Evolutionary conservation across 2,113 vertebrate species (phyloP).

Genomic region (Saguinus midas): DNA sequence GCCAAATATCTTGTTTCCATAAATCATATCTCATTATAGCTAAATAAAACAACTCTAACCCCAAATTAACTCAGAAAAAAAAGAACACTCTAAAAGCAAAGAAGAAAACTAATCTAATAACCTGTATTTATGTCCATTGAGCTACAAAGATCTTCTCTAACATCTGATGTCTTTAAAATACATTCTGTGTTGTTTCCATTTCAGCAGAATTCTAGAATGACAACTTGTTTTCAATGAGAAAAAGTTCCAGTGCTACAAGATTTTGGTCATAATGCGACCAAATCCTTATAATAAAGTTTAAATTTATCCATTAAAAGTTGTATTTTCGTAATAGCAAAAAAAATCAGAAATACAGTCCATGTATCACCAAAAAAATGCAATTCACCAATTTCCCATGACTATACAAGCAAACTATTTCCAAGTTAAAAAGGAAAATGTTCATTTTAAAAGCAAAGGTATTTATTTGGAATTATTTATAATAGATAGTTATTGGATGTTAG

Average conservation of each 20-base stretch:
- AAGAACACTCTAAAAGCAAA: neutral
- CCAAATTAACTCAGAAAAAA: neutral
- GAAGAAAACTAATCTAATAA: neutral
- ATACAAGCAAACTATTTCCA: neutral
- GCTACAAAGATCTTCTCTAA: neutral
- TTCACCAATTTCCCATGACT: neutral
- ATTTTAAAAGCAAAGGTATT: conserved; percentile 29
- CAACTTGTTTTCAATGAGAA: neutral
- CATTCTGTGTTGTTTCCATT: conserved; percentile 25
- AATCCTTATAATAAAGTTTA: neutral
- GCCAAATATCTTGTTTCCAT: neutral
- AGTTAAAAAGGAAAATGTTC: neutral
- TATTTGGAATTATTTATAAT: conserved; percentile 15
- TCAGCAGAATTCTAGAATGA: neutral
- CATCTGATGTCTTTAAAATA: neutral
- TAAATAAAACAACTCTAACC: conserved; percentile 23
- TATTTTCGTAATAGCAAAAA: neutral
- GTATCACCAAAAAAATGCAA: neutral
- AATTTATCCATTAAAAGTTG: neutral
- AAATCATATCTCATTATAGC: neutral
- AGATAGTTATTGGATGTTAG: neutral
- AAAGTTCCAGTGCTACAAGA: neutral
- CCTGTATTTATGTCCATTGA: neutral
- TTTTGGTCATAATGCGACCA: conserved; percentile 9
- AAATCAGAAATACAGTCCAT: neutral